phyloP scores from a whole-genome alignment of 2,888 invertebrate species.

The Nephrotoma appendiculata region DNA sequence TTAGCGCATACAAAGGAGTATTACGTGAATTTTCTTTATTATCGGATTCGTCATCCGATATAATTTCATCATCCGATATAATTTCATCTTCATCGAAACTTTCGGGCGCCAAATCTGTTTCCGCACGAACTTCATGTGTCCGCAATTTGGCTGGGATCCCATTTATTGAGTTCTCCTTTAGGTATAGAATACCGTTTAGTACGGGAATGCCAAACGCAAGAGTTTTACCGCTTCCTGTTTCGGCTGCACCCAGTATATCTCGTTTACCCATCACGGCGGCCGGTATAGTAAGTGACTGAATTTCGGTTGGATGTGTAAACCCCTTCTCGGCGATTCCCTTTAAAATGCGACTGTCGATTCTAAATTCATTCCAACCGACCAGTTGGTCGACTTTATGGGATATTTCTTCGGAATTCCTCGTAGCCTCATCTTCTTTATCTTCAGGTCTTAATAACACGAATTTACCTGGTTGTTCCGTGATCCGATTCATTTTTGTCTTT shows the following conservation, averaged over 20 bases:
- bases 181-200: slow-evolving; percentile 64
- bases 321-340: slow-evolving; percentile 59
- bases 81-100: slow-evolving; percentile 19
- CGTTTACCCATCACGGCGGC: slow-evolving; percentile 70
- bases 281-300: slow-evolving; percentile 68
- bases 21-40: slow-evolving; percentile 11
- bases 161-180: slow-evolving; percentile 32
- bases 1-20: slow-evolving; percentile 54
- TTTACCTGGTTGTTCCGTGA: slow-evolving; percentile 10
- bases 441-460: slow-evolving; percentile 24
- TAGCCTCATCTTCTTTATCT: slow-evolving; percentile 13
- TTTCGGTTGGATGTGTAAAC: slow-evolving; percentile 73
- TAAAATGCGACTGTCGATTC: slow-evolving; percentile 46
- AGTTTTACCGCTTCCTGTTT: slow-evolving; percentile 98
- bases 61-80: slow-evolving; percentile 11
- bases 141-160: slow-evolving; percentile 14
- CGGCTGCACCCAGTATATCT: slow-evolving; percentile 96
- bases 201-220: slow-evolving; percentile 95
- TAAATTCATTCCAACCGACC: neutral
- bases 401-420: neutral
- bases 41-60: slow-evolving; percentile 10
- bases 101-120: slow-evolving; percentile 28
- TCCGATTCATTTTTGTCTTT: slow-evolving; percentile 12
- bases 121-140: slow-evolving; percentile 26
- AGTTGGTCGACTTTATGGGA: neutral